Evolutionary conservation across 2,888 invertebrate species (phyloP).

Genomic region (Ramazzottius varieornatus): DNA sequence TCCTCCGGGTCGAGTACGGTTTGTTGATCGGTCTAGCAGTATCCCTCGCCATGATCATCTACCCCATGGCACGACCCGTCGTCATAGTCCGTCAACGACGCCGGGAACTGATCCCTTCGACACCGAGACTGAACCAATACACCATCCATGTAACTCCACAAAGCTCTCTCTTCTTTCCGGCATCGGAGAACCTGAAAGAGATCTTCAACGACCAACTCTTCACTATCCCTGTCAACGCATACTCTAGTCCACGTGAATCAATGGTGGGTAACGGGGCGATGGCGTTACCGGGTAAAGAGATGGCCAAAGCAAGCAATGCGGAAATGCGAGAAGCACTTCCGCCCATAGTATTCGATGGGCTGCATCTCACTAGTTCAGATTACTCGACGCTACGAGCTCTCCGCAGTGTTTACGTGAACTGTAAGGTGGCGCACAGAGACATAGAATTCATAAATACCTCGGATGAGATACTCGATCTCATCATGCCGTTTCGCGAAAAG

Average conservation of each 20-base stretch:
- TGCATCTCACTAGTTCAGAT: neutral
- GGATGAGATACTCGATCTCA: neutral
- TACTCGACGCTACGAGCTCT: neutral
- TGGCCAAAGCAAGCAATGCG: too few relatives aligned
- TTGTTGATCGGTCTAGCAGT: neutral
- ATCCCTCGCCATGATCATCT: neutral
- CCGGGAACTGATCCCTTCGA: neutral
- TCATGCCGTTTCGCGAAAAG: constrained; percentile 1
- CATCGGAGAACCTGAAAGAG: neutral
- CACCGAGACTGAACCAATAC: neutral
- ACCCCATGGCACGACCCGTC: neutral
- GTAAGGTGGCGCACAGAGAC: neutral
- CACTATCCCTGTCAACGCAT: neutral
- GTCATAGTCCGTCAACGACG: neutral
- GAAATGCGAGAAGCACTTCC: neutral
- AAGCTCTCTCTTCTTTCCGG: neutral
- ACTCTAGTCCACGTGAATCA: neutral
- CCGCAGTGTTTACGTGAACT: neutral
- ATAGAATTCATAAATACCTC: neutral
- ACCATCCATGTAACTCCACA: neutral
- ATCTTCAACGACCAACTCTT: neutral
- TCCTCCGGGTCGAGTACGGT: constrained; percentile 1
- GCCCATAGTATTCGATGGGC: neutral
- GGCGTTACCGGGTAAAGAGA: neutral
- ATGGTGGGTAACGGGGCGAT: neutral